These are phyloP conservation scores for Bombus picipes DNA, from an alignment of 1,140 invertebrate species.

Conservation along the genomic window DNA sequence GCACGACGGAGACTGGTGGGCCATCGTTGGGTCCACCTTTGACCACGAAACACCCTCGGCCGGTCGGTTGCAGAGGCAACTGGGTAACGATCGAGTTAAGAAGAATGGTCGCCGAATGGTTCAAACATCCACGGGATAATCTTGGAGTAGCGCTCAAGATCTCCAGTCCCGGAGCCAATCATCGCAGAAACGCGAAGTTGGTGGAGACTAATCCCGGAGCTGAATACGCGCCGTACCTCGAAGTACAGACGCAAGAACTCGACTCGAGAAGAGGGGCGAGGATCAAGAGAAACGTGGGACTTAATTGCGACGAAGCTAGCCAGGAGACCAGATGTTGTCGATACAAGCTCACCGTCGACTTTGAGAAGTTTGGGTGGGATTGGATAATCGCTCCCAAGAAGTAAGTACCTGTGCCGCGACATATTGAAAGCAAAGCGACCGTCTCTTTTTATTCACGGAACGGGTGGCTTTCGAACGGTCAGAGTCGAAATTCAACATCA, in stretches of 20 bases:
- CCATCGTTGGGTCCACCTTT: constrained; percentile 74
- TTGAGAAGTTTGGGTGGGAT: constrained; percentile 98
- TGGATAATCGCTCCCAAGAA: constrained; percentile 98
- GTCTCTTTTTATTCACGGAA: neutral
- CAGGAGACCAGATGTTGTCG: constrained; percentile 93
- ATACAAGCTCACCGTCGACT: constrained; percentile 96
- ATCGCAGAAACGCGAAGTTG: constrained; percentile 71
- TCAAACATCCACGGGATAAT: constrained; percentile 87
- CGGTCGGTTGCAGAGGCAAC: constrained; percentile 82
- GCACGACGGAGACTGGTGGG: constrained; percentile 68
- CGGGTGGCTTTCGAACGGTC: too few species aligned
- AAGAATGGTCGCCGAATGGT: constrained; percentile 90
- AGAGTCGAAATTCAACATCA: too few species aligned
- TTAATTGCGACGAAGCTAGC: constrained; percentile 90
- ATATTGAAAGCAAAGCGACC: neutral
- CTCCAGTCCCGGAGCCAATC: constrained; percentile 62
- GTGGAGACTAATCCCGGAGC: constrained; percentile 80
- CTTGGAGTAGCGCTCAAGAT: constrained; percentile 89
- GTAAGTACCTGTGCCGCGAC: constrained; percentile 63
- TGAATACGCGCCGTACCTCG: constrained; percentile 82
- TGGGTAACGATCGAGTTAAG: constrained; percentile 90
- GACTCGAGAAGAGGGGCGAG: constrained; percentile 85
- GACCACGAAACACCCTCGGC: constrained; percentile 78
- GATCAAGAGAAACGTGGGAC: constrained; percentile 89
- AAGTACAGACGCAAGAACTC: constrained; percentile 93